phyloP scores from a whole-genome alignment of 1,140 invertebrate genomes.

The Gonatopus flavifemur region DNA sequence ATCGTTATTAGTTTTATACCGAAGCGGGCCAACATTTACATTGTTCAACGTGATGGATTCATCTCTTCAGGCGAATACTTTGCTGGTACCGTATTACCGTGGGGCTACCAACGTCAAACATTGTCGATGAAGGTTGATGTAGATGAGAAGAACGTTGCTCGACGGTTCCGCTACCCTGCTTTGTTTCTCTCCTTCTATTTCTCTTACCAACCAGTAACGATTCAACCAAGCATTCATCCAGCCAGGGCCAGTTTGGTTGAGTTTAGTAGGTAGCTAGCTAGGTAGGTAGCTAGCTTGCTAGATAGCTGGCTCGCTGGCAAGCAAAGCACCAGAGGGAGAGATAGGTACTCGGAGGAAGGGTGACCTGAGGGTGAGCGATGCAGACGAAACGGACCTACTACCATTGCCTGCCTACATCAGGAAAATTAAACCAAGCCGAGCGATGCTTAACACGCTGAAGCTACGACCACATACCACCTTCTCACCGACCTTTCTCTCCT shows the following conservation, averaged over 20 bases:
- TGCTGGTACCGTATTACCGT: no score
- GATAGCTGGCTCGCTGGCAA: conserved; percentile 8
- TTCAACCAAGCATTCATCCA: no score
- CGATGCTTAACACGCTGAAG: conserved; percentile 57
- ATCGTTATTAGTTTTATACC: conserved; percentile 55
- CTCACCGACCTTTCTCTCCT: conserved; percentile 33
- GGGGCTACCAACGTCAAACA: conserved; percentile 46
- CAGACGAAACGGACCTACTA: conserved; percentile 45
- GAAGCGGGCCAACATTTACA: conserved; percentile 56
- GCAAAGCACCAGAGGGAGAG: background rate
- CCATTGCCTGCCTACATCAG: conserved; percentile 57
- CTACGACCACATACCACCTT: conserved; percentile 46
- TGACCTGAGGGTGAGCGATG: conserved; percentile 45
- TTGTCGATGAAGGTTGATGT: conserved; percentile 38
- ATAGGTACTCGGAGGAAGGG: conserved; percentile 37
- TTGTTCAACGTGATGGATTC: conserved; percentile 58
- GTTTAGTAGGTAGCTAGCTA: no score
- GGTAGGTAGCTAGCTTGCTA: conserved; percentile 21
- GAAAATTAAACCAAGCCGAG: conserved; percentile 60
- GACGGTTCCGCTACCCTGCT: conserved; percentile 16
- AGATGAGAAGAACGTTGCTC: conserved; percentile 31
- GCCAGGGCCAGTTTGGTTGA: background rate
- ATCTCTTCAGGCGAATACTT: conserved; percentile 48
- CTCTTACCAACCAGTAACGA: conserved; percentile 23
- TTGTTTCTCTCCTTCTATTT: conserved; percentile 3